Base-by-base conservation (phyloP, 2,113 vertebrate genomes). In the Empidonax traillii region DNA sequence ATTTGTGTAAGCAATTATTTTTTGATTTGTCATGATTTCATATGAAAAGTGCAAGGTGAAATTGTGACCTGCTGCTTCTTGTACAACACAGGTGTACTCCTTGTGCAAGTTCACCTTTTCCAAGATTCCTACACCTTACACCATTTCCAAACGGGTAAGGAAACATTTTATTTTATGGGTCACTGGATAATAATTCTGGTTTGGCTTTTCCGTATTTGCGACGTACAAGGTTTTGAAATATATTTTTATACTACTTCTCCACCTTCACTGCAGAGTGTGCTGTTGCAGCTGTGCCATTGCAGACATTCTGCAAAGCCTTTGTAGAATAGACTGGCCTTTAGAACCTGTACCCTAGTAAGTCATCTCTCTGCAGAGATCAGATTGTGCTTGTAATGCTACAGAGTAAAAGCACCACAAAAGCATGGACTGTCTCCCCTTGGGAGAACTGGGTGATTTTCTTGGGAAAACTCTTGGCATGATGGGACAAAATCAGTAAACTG, bases 121-220 rank as follows among this genome's bases (percentile, higher is more conserved):
- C 86, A 99, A 99, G 98, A 99, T 99, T 89, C 99, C 98, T 41
- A 98, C 98, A 63, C 99, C 99, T 17, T 99, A 99, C 95, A 99
- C 98, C 43, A 93, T 98, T 62, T 99, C 98, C 90, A 99, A 99
- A 98, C 97, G 99, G 99, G 99, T 99, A 98, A 89, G 96, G 71
- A 87, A 95, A 76, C 66, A 25, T 25, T 89, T 92, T 74, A 7
- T 79, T 86, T 44, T 78, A 17, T 41, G 68, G 8, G 14, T 85
- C 43, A 16, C 37, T 63, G 52, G 46, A 20, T 65, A 44, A n/a
- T 74, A 74, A 37, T 35, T 91, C 18, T 71, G 28, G 24, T 62
- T 91, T 90, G 52, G 3, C 35, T 89, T 69, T 85, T 69, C 63
- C 0, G 0, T 56, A 27, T n/a, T n/a, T 33, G 55, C 67, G 43